Evolutionary conservation across 1,140 invertebrate species (phyloP).

Genomic region (Plectus sambesii): DNA sequence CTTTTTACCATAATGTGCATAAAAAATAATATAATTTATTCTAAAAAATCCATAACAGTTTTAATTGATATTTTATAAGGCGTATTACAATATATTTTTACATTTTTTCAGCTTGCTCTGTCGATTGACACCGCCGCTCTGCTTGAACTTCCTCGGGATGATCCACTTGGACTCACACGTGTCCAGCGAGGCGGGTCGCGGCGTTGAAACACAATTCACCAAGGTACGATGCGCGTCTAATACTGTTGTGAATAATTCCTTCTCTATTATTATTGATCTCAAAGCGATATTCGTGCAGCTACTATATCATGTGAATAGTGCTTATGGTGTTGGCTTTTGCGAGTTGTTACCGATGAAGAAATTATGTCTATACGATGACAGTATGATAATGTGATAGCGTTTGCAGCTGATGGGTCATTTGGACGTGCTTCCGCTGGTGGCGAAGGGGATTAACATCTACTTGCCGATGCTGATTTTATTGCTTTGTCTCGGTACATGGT

Average conservation of each 20-base stretch:
- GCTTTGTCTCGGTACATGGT: conserved; percentile 85
- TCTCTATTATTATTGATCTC: too few relatives aligned
- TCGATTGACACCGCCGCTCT: conserved; percentile 90
- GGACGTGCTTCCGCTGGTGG: conserved; percentile 92
- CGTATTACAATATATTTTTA: too few relatives aligned
- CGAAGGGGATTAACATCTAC: conserved; percentile 96
- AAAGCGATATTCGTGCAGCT: too few relatives aligned
- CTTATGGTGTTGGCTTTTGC: too few relatives aligned
- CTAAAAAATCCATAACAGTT: conserved; percentile 7
- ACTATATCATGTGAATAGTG: too few relatives aligned
- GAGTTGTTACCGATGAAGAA: too few relatives aligned
- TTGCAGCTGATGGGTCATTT: conserved; percentile 96
- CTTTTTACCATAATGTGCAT: too few relatives aligned
- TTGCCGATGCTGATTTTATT: conserved; percentile 91
- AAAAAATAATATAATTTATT: conserved; percentile 7
- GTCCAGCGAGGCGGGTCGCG: conserved; percentile 58
- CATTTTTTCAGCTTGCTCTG: conserved; percentile 72
- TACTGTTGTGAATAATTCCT: too few relatives aligned
- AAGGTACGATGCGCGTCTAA: too few relatives aligned
- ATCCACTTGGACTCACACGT: conserved; percentile 97
- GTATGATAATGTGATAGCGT: neutral
- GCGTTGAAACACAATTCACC: conserved; percentile 45
- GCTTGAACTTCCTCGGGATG: conserved; percentile 90
- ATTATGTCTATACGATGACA: neutral
- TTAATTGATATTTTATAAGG: conserved; percentile 4